These are phyloP conservation scores for Siniperca chuatsi DNA, from an alignment of 2,113 vertebrate genomes.

Conservation along the genomic window DNA sequence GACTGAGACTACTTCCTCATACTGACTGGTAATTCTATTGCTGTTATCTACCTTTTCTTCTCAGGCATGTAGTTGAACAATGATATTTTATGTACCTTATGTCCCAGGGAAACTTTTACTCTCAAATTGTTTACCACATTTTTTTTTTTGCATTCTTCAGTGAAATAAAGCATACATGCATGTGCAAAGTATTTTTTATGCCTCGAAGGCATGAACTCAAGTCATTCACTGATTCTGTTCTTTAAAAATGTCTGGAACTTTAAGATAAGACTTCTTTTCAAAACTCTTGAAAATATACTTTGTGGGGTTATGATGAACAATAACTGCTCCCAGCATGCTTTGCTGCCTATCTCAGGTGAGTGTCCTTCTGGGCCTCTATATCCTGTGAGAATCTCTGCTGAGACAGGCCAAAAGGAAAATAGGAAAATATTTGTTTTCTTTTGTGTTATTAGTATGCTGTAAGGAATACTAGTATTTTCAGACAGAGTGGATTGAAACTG, in stretches of 20 bases:
- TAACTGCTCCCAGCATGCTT: slow-evolving; percentile 36
- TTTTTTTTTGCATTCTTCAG: slow-evolving; percentile 12
- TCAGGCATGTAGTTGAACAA: slow-evolving; percentile 4
- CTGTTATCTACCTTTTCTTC: neutral
- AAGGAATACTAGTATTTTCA: slow-evolving; percentile 3
- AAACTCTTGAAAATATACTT: slow-evolving; percentile 13
- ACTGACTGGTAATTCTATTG: neutral
- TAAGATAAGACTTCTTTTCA: slow-evolving; percentile 16
- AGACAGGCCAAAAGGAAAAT: neutral
- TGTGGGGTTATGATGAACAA: neutral
- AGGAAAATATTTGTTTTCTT: neutral
- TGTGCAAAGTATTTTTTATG: slow-evolving; percentile 1
- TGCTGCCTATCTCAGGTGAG: neutral
- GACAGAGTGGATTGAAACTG: neutral
- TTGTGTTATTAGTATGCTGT: neutral
- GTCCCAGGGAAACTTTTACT: neutral
- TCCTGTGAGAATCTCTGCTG: slow-evolving; percentile 1
- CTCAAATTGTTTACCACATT: neutral
- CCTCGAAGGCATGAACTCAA: neutral
- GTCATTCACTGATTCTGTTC: slow-evolving; percentile 4
- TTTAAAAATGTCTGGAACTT: slow-evolving; percentile 3
- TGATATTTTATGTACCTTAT: neutral
- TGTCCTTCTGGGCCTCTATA: neutral
- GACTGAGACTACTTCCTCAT: neutral
- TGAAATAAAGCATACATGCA: neutral